Evolutionary conservation across 2,113 vertebrate species (phyloP).

Genomic region (Ammospiza nelsoni): DNA sequence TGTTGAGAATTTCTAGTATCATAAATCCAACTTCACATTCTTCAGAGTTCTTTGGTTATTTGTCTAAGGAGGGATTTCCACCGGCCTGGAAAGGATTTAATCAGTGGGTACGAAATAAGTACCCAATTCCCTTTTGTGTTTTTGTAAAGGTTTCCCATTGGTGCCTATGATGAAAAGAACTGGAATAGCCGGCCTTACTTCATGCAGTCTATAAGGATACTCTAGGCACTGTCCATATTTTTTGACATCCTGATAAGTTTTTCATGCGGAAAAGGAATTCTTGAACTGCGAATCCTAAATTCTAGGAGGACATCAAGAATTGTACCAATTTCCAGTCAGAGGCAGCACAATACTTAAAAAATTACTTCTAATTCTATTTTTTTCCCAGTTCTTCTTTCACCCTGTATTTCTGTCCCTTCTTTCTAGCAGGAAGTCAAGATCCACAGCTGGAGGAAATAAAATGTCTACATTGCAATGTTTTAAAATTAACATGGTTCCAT

Average conservation of each 20-base stretch:
- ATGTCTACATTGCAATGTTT: conserved; percentile 48
- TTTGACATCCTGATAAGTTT: background rate
- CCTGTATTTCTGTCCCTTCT: background rate
- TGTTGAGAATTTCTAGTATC: background rate
- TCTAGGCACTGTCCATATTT: background rate
- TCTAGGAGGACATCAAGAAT: background rate
- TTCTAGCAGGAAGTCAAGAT: conserved; percentile 58
- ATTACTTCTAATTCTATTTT: background rate
- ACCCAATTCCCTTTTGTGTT: background rate
- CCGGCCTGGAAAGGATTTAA: background rate
- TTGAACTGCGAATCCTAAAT: background rate
- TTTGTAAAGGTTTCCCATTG: background rate
- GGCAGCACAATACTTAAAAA: background rate
- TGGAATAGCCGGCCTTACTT: background rate
- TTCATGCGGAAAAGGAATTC: background rate
- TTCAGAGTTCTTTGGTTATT: background rate
- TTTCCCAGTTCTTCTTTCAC: background rate
- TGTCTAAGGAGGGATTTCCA: background rate
- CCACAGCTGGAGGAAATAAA: conserved; percentile 74
- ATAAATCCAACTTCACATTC: conserved; percentile 22
- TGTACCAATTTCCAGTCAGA: background rate
- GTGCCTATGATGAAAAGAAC: background rate
- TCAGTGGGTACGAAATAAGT: background rate
- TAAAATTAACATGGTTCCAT: conserved; percentile 63
- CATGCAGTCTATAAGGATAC: background rate